A percentile compares a stretch with the other conserved stretches of the same genome.
Conservation (phyloP, 1,140 invertebrate genomes). For the Macrosteles quadrilineatus region DNA sequence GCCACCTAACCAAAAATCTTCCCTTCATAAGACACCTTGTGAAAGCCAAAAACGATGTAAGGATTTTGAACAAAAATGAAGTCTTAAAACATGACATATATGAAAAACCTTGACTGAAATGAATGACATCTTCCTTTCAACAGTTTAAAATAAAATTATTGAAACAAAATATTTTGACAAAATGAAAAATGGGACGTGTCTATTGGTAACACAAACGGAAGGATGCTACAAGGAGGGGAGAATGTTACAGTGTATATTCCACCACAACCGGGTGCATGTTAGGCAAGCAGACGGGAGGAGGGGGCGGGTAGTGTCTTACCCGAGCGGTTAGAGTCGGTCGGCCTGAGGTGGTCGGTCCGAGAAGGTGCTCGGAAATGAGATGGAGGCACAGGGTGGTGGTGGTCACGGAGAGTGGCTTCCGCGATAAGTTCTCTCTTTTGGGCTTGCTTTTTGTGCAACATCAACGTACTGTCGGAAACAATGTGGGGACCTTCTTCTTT, state of each 20-base stretch:
- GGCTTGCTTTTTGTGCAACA: constrained; percentile 27
- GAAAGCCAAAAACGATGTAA: too few species aligned
- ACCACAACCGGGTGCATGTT: constrained; percentile 22
- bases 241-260: not conserved
- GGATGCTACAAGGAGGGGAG: too few species aligned
- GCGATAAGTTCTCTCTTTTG: constrained; percentile 40
- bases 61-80: too few species aligned
- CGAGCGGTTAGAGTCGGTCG: constrained; percentile 28
- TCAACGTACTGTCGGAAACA: constrained; percentile 12
- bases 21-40: too few species aligned
- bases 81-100: too few species aligned
- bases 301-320: constrained; percentile 28
- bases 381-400: constrained; percentile 34
- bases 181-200: not conserved
- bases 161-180: too few species aligned
- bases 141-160: too few species aligned
- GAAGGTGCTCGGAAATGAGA: not conserved
- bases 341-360: constrained; percentile 28
- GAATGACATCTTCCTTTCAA: too few species aligned
- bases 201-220: not conserved
- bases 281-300: constrained; percentile 18
- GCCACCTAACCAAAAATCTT: too few species aligned
- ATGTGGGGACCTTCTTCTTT: constrained; percentile 21
- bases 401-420: constrained; percentile 44
- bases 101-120: too few species aligned